These are phyloP conservation scores for Drosophila lacertosa DNA, from an alignment of 1,140 invertebrate species.

Conservation along the genomic window DNA sequence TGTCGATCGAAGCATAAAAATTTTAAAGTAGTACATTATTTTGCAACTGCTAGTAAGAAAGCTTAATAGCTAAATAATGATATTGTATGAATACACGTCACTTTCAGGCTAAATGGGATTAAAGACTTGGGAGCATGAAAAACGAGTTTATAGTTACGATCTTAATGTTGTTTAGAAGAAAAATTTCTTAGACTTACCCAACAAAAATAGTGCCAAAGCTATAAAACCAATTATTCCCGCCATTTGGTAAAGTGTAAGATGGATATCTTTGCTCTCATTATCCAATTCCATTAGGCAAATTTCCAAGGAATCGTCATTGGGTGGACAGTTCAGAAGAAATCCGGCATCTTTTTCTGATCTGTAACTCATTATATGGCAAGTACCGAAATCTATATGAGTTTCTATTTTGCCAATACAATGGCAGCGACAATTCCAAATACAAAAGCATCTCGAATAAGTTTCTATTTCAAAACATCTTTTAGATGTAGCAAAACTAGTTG, in stretches of 20 bases:
- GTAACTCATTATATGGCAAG: conserved; percentile 52
- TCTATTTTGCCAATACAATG: conserved; percentile 63
- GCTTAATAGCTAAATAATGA: too few relatives aligned
- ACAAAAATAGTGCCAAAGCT: background rate
- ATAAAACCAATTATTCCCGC: conserved; percentile 2
- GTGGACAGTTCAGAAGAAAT: conserved; percentile 52
- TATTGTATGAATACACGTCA: too few relatives aligned
- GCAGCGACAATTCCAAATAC: conserved; percentile 65
- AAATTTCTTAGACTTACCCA: too few relatives aligned
- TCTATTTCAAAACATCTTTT: conserved; percentile 50
- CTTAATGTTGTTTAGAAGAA: too few relatives aligned
- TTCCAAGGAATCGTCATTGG: conserved; percentile 38
- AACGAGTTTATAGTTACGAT: too few relatives aligned
- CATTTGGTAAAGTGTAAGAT: background rate
- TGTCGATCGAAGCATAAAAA: too few relatives aligned
- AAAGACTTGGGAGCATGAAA: too few relatives aligned
- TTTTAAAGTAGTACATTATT: too few relatives aligned
- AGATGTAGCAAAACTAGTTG: conserved; percentile 30
- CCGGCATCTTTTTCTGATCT: conserved; percentile 37
- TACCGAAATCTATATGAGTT: conserved; percentile 48
- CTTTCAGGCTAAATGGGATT: too few relatives aligned
- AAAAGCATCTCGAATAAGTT: conserved; percentile 63
- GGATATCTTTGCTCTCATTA: background rate
- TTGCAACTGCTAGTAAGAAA: too few relatives aligned
- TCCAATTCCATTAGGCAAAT: conserved; percentile 37